These are phyloP conservation scores for Bujurquina vittata DNA, from an alignment of 2,113 vertebrate genomes.

Conservation along the genomic window DNA sequence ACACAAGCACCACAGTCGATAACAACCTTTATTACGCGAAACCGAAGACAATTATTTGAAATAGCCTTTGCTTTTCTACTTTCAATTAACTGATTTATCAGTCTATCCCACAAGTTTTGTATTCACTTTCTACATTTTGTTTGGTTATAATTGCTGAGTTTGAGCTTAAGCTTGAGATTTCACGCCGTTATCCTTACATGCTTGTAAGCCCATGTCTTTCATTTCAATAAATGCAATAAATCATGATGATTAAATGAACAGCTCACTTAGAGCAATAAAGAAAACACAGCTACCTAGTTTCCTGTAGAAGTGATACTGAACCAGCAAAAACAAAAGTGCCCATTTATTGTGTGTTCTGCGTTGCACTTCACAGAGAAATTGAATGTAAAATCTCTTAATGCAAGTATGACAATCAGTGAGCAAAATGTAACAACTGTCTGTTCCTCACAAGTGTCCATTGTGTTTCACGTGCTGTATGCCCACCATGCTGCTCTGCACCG, in stretches of 20 bases:
- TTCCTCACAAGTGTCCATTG: slow-evolving; percentile 22
- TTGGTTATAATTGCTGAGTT: slow-evolving; percentile 30
- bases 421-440: slow-evolving; percentile 3
- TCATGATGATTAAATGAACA: background rate
- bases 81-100: slow-evolving; percentile 6
- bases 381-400: slow-evolving; percentile 14
- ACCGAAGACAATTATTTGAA: slow-evolving; percentile 46
- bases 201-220: slow-evolving; percentile 48
- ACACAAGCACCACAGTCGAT: slow-evolving; percentile 37
- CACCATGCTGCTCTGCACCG: slow-evolving; percentile 47
- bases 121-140: slow-evolving; percentile 21
- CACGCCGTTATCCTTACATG: background rate
- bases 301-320: background rate
- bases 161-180: slow-evolving; percentile 17
- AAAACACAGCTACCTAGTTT: background rate
- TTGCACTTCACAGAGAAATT: slow-evolving; percentile 25
- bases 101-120: background rate
- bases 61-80: slow-evolving; percentile 57
- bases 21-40: slow-evolving; percentile 35
- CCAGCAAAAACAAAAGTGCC: background rate
- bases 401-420: slow-evolving; percentile 29
- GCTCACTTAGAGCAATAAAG: background rate
- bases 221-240: slow-evolving; percentile 72
- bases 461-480: slow-evolving; percentile 37
- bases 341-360: slow-evolving; percentile 5